phyloP scores from a whole-genome alignment of 2,113 vertebrate genomes.

The Phainopepla nitens region DNA sequence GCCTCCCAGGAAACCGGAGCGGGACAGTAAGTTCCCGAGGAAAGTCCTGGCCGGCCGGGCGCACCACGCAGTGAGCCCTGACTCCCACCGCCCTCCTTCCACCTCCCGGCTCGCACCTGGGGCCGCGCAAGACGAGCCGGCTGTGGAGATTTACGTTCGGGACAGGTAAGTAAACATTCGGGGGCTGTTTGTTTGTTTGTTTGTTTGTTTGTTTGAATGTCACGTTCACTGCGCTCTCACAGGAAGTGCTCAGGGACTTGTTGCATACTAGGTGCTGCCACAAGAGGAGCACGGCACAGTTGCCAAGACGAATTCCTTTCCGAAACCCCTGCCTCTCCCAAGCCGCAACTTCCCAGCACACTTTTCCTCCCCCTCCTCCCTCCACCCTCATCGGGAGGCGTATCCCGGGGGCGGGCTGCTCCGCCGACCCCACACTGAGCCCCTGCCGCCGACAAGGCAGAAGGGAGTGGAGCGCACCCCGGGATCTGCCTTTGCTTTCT shows the following conservation, averaged over 20 bases:
- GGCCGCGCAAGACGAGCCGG: conserved; percentile 38
- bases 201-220: conserved; percentile 1
- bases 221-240: conserved; percentile 49
- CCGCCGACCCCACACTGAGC: background rate
- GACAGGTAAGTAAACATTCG: conserved; percentile 74
- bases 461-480: background rate
- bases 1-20: conserved; percentile 55
- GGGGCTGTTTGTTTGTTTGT: background rate
- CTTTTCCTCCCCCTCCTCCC: background rate
- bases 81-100: conserved; percentile 48
- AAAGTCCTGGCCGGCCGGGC: conserved; percentile 61
- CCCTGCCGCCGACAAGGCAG: background rate
- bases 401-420: background rate
- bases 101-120: conserved; percentile 54
- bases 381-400: background rate
- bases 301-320: conserved; percentile 46
- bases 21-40: conserved; percentile 68
- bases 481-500: background rate
- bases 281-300: conserved; percentile 51
- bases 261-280: conserved; percentile 78
- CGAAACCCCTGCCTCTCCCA: conserved; percentile 6
- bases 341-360: conserved; percentile 46
- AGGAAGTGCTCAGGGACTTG: conserved; percentile 84
- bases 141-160: conserved; percentile 53
- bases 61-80: background rate